Percentiles rank a stretch among this genome's conserved stretches.
Conservation (phyloP, 2,888 invertebrate genomes). For the Hofmannophila pseudospretella region DNA sequence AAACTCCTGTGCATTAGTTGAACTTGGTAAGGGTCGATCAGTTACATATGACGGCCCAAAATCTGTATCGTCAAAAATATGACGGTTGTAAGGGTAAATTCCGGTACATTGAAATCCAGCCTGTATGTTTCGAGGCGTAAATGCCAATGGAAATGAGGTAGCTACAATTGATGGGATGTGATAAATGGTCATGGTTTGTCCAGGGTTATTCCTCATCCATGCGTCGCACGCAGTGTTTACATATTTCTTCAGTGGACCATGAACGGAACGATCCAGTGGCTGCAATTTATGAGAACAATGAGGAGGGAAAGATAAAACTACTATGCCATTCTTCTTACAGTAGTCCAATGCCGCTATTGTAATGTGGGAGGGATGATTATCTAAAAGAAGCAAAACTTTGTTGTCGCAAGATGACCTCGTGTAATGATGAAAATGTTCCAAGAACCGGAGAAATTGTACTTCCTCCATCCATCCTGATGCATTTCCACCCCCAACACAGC, state of each 20-base stretch:
- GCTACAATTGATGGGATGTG: conserved; percentile 26
- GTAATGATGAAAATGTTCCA: conserved; percentile 25
- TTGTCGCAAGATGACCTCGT: background rate
- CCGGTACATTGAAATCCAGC: conserved; percentile 2
- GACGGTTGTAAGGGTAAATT: conserved; percentile 2
- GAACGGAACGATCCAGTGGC: conserved; percentile 25
- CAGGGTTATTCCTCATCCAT: conserved; percentile 30
- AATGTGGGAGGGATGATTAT: background rate
- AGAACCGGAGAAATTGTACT: conserved; percentile 18
- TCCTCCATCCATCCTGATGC: conserved; percentile 29
- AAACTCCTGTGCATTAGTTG: background rate
- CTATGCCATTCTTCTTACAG: conserved; percentile 19
- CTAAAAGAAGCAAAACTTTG: background rate
- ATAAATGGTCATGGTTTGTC: conserved; percentile 28
- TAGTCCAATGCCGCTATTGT: conserved; percentile 4
- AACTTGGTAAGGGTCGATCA: conserved; percentile 1
- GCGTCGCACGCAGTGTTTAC: conserved; percentile 22
- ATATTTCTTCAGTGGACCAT: conserved; percentile 27
- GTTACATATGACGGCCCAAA: conserved; percentile 2
- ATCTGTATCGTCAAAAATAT: conserved; percentile 1
- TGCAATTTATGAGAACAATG: conserved; percentile 29
- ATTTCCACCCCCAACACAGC: conserved; percentile 23
- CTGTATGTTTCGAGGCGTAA: conserved; percentile 7
- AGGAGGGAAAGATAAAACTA: conserved; percentile 25
- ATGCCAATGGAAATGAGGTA: conserved; percentile 21